A percentile compares a stretch with the other conserved stretches of the same genome.
These are phyloP conservation scores for Melanocharis versteri DNA, from an alignment of 2,113 vertebrate genomes.

Conservation along the genomic window DNA sequence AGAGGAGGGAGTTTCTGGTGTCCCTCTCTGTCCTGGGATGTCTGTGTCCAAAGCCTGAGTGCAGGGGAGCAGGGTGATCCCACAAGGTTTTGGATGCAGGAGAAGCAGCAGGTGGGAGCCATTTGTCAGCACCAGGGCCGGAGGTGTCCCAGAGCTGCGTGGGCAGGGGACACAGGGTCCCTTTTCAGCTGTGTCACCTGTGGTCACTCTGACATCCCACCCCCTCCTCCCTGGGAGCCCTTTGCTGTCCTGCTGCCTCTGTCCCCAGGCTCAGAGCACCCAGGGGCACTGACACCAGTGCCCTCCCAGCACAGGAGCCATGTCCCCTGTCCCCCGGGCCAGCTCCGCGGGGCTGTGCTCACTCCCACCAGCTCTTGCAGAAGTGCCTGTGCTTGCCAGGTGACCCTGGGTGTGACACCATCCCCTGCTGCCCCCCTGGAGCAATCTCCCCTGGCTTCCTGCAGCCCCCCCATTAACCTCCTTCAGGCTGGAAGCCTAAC, in stretches of 20 bases:
- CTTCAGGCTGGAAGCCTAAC: neutral
- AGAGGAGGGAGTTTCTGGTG: neutral
- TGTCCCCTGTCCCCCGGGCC: neutral
- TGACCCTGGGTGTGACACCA: neutral
- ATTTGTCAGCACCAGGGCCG: neutral
- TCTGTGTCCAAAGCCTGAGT: neutral
- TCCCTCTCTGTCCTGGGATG: neutral
- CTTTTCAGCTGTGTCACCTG: neutral
- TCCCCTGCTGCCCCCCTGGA: neutral
- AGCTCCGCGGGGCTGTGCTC: neutral
- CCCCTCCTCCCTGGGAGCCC: neutral
- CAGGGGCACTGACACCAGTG: neutral
- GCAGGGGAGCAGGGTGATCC: accelerated
- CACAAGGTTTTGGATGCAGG: accelerated
- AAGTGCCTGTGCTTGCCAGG: accelerated
- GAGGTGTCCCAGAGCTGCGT: accelerated
- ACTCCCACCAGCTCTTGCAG: neutral
- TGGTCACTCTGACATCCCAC: neutral
- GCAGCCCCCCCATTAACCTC: neutral
- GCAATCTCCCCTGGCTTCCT: neutral
- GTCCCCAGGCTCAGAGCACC: neutral
- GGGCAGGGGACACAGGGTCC: neutral
- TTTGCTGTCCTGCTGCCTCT: neutral
- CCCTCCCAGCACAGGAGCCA: neutral
- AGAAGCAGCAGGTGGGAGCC: neutral